phyloP scores from a whole-genome alignment of 1,140 invertebrate species.

The Sminthurinus signatus region DNA sequence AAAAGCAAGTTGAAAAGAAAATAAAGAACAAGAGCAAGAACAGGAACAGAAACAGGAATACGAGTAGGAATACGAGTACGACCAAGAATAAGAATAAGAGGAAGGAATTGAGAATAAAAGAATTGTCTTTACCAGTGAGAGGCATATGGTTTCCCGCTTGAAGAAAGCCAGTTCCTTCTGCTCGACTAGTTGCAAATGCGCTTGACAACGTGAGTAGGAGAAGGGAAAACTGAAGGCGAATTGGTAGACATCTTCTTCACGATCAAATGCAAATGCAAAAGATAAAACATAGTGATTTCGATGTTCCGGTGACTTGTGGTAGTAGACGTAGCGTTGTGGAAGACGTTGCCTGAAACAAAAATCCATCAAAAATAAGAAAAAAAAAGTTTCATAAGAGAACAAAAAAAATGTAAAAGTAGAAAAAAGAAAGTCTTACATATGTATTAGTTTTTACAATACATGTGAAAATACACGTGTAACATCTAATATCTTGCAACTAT shows the following conservation, averaged over 20 bases:
- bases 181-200: conserved; percentile 71
- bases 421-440: too few species aligned
- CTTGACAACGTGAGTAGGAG: conserved; percentile 81
- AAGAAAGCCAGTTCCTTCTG: conserved; percentile 56
- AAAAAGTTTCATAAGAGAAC: too few species aligned
- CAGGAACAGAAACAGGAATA: too few species aligned
- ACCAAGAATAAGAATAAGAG: too few species aligned
- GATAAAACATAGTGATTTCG: conserved; percentile 87
- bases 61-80: too few species aligned
- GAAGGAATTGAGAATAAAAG: background rate
- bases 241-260: conserved; percentile 85
- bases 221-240: conserved; percentile 90
- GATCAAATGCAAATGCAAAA: conserved; percentile 89
- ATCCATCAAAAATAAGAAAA: too few species aligned
- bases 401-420: too few species aligned
- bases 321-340: conserved; percentile 80
- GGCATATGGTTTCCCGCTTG: conserved; percentile 60
- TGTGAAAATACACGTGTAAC: too few species aligned
- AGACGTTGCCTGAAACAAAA: conserved; percentile 63
- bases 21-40: too few species aligned
- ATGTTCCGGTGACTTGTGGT: conserved; percentile 84
- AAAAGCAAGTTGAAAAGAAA: too few species aligned
- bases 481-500: too few species aligned
- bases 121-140: conserved; percentile 58
- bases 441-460: too few species aligned